Conservation (phyloP, 2,888 invertebrate genomes). For the Ectobius pallidus region DNA sequence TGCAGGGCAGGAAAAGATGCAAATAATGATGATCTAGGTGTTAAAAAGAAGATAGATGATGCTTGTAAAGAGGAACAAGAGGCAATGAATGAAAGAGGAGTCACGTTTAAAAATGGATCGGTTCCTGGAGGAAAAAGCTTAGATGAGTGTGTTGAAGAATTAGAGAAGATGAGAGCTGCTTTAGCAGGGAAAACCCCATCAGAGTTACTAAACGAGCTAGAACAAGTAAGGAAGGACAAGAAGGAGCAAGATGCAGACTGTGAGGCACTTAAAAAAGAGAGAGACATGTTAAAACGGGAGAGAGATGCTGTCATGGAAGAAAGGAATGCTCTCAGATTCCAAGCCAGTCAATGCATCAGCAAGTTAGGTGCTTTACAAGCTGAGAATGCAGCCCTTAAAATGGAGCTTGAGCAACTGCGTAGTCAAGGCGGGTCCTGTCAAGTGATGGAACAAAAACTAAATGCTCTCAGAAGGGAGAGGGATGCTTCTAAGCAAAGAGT, state of each 20-base stretch:
- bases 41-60: too few relatives aligned
- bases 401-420: background rate
- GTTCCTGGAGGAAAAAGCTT: too few relatives aligned
- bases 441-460: background rate
- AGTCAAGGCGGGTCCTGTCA: too few relatives aligned
- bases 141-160: background rate
- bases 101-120: too few relatives aligned
- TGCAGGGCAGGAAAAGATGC: too few relatives aligned
- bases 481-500: constrained; percentile 55
- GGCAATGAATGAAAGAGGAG: too few relatives aligned
- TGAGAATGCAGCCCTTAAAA: background rate
- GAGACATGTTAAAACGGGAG: background rate
- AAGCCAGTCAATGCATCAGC: constrained; percentile 54
- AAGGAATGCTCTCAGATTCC: constrained; percentile 59
- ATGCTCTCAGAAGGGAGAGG: constrained; percentile 63
- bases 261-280: too few relatives aligned
- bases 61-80: too few relatives aligned
- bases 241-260: constrained; percentile 57
- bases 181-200: background rate
- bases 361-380: background rate
- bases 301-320: constrained; percentile 41
- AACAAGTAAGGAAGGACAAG: constrained; percentile 60
- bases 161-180: too few relatives aligned
- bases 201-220: background rate
- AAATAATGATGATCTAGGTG: too few relatives aligned